Evolutionary conservation across 1,140 invertebrate species (phyloP), one percentile per base, ranked within the genome.

Genomic region (Probaryconus sp.): DNA sequence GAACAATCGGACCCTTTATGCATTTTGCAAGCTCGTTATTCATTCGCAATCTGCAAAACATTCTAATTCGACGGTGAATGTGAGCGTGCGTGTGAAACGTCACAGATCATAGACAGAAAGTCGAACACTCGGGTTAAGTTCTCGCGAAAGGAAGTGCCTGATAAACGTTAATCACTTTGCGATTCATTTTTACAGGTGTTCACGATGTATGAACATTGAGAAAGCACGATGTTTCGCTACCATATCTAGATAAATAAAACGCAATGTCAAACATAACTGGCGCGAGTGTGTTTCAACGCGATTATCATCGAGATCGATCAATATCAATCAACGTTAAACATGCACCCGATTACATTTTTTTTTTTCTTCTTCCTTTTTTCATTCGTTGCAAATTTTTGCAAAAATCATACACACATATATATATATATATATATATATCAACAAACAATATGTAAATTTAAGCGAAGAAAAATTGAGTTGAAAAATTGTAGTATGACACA

Each of bases 301-400:
- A 40, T 55, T 67, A 73, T 73, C 48, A 65, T 28, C 17, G 37
- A 55, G 61, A 67, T 73, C 47, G 60, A 67, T 73, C 61, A 67
- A 51, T 38, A 60, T 55, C 65, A 61, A 61, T 69, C 55, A 69
- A 35, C 35, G 38, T 20, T 42, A 42, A 42, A 6, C n/a, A n/a
- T n/a, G n/a, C n/a, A n/a, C n/a, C n/a, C n/a, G n/a, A n/a, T n/a
- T n/a, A 20, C 13, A 30, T 51, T 7, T 5, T 9, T 21, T 10
- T 65, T 31, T 51, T 58, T 43, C 11, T 7, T 10, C 26, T 4
- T 2, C 11, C 7, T 56, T 56, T 40, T 48, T 31, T 56, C 10
- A 67, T 67, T 56, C 20, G 21, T 17, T 13, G 10, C 0, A 17
- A 13, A 33, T 64, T 64, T 64, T 21, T 4, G n/a, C n/a, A n/a